Base-by-base conservation (phyloP, 2,797 vertebrate species). In the Apodemus agrarius region DNA sequence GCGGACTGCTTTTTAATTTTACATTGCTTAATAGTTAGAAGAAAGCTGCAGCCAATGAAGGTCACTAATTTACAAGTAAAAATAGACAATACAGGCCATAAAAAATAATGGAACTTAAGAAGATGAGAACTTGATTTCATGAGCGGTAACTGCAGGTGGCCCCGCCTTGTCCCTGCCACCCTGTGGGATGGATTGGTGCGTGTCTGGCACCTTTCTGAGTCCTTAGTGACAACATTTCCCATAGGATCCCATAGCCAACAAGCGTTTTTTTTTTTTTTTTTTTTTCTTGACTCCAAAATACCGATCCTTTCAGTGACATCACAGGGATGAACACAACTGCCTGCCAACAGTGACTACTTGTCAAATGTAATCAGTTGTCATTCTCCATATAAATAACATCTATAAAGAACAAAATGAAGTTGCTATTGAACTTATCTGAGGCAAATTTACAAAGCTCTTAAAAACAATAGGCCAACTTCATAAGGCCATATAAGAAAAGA, bases 401-500 rank as follows among this genome's bases (percentile, higher is more conserved):
- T 74, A 84, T 80, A 93, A 94, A 91, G 85, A 97, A 79, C 63
- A 92, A 89, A 94, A 92, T 83, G 69, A 97, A 96, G 61, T 84
- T 90, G 79, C 75, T 83, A 91, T 93, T 94, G 83, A 96, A 94
- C 95, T 92, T 72, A 93, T 46, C 85, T 52, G 67, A 95, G 83
- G 54, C 90, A 94, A 96, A 92, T 94, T 92, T 97, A 95, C 90
- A 93, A 79, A 74, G 26, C 6, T 87, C 91, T 61, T 95, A 34
- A 29, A 90, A 89, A 95, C 89, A 96, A 88, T 26, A 26, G 82
- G 61, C 75, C 59, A 96, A 93, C 22, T 88, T 96, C 78, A 81
- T 78, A 96, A 94, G 81, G 86, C 83, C 89, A 93, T 85, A 75
- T 91, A 97, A 94, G 86, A 97, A 97, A 92, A 93, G 93, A 95